Evolutionary conservation across 2,888 invertebrate genomes (phyloP).

Genomic region (Tortrix viridana): DNA sequence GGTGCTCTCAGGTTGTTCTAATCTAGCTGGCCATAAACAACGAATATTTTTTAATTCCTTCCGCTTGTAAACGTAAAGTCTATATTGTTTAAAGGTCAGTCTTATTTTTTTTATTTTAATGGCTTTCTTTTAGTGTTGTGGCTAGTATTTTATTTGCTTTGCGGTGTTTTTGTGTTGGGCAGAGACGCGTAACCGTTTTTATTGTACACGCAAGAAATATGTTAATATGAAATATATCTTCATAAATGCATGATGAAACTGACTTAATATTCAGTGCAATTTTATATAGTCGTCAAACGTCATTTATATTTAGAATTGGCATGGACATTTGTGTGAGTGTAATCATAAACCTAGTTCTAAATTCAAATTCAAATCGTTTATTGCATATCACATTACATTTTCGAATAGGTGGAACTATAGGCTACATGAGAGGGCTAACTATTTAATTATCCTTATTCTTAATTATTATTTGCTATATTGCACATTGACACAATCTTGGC

Average conservation of each 20-base stretch:
- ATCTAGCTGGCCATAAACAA: constrained; percentile 34
- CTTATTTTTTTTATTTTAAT: constrained; percentile 26
- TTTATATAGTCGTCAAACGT: constrained; percentile 26
- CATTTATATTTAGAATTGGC: constrained; percentile 25
- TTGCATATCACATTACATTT: too few relatives aligned
- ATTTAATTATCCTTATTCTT: too few relatives aligned
- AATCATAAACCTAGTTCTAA: too few relatives aligned
- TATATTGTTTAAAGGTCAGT: constrained; percentile 32
- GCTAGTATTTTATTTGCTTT: constrained; percentile 34
- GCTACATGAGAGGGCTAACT: too few relatives aligned
- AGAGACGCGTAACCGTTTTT: constrained; percentile 27
- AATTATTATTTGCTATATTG: too few relatives aligned
- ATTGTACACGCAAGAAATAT: constrained; percentile 23
- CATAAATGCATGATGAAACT: constrained; percentile 22
- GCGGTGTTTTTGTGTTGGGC: constrained; percentile 25
- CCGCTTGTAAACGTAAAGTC: constrained; percentile 17
- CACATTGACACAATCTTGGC: too few relatives aligned
- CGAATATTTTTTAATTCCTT: constrained; percentile 35
- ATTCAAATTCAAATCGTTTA: too few relatives aligned
- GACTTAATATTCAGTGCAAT: constrained; percentile 19
- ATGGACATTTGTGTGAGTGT: too few relatives aligned
- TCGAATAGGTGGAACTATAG: too few relatives aligned
- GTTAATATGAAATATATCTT: constrained; percentile 26
- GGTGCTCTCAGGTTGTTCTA: constrained; percentile 21
- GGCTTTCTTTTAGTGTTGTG: constrained; percentile 18